Evolutionary conservation across 2,888 invertebrate genomes (phyloP), one percentile per base, ranked within the genome.

Genomic region (Andrena minutula): DNA sequence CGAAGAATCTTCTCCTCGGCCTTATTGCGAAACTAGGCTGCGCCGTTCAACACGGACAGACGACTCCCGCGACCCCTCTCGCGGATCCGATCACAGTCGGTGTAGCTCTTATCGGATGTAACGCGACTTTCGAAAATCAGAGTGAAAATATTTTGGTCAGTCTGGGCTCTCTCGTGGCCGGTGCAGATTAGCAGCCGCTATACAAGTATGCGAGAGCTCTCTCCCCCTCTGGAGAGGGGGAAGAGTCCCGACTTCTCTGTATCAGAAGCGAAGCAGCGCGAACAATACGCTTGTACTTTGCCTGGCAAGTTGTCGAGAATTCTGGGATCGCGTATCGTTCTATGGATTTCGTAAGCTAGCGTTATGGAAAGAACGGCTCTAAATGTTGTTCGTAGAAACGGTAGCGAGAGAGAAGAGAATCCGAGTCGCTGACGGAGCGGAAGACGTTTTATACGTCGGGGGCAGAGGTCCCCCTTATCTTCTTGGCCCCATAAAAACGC

Each of bases 401-500:
- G 85, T 85, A 82, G 84, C 78, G 72, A 66, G 51, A 64, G 51
- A 51, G 71, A 65, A 60, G 76, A 79, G 77, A 82, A 73, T 71
- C 73, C 61, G 89, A 75, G 80, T 53, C 76, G 81, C 76, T 78
- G 82, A 84, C 77, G 85, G 88, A 90, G 82, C 90, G 91, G 90
- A 92, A 92, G 91, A 92, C 88, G 89, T 90, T 91, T 91, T 87
- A 86, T 89, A 86, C 86, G 83, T 75, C 82, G 86, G 84, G 90
- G 89, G 82, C 91, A 91, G 84, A 92, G 92, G 91, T 91, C 68
- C 69, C 84, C 69, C 83, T 91, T 91, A 91, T 91, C 92, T 91
- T 70, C 72, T 75, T 80, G 83, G 79, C 85, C 87, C 85, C 86
- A 92, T 90, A 92, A 92, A 92, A 92, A 92, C 90, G 89, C 68